Base-by-base conservation (phyloP, 2,888 invertebrate species). In the Apoda limacodes region DNA sequence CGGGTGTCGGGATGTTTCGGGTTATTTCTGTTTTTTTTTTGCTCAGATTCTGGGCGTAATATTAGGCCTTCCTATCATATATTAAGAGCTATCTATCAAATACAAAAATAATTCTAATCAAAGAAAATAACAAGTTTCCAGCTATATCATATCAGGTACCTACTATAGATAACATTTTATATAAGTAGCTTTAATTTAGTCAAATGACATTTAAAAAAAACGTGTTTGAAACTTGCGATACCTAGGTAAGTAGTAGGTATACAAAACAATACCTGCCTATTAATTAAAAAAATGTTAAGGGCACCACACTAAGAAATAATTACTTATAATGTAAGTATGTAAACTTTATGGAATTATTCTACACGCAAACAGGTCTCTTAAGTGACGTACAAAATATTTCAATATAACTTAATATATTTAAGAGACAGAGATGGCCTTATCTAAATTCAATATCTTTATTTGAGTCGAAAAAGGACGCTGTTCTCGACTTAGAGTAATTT, bases 391-490 rank as follows among this genome's bases (percentile, higher is more conserved):
- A 24, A 32, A 19, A 19, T 19, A 6, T 19, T 19, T 27, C 23
- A 27, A 28, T 22, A 30, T 24, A 26, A 25, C 35, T 24, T 23
- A 34, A 35, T 52, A 48, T 48, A 52, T 55, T 52, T 45, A 45
- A 41, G 40, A 60, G 66, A 67, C 52, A 60, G 64, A 65, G 62
- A 61, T 46, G 48, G 53, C 48, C 52, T 67, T 74, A 76, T 75
- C 72, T 60, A 66, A 66, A 68, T 70, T 70, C 71, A 67, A 75
- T 75, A 75, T 72, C 70, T 76, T 71, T 70, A 76, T 72, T 69
- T 61, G 63, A 55, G 64, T 59, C 60, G 58, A 70, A 69, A 63
- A 66, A 66, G 69, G 72, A 75, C 60, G 59, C 58, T 63, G 64
- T 60, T 62, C 59, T 56, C 47, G 55, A 53, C 64, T 51, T 54